Evolutionary conservation across 2,113 vertebrate genomes (phyloP).

Genomic region (Dicerorhinus sumatrensis): DNA sequence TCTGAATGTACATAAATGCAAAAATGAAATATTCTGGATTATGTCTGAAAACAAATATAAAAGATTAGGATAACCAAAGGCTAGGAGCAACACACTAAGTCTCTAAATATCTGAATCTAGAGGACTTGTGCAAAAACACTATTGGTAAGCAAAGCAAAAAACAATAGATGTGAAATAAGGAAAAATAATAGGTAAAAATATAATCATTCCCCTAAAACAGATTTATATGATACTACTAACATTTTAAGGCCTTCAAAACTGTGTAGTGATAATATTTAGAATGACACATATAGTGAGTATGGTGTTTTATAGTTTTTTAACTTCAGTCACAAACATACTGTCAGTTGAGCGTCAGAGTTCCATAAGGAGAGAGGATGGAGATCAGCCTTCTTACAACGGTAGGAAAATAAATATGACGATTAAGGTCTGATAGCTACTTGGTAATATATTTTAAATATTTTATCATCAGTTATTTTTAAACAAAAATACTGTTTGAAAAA

Average conservation of each 20-base stretch:
- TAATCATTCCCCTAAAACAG: background rate
- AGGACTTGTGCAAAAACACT: background rate
- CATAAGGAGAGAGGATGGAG: background rate
- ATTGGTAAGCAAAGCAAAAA: background rate
- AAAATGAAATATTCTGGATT: slow-evolving; percentile 41
- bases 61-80: slow-evolving; percentile 36
- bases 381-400: background rate
- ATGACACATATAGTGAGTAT: background rate
- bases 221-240: background rate
- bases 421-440: fast-evolving
- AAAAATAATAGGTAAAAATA: slow-evolving; percentile 31
- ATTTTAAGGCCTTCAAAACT: background rate
- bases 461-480: background rate
- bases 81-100: background rate
- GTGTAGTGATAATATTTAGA: background rate
- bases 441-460: background rate
- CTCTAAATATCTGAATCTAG: background rate
- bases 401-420: background rate
- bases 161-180: background rate
- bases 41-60: slow-evolving; percentile 54
- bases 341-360: background rate
- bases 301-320: background rate
- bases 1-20: background rate
- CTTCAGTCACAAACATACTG: background rate
- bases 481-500: background rate